Evolutionary conservation across 2,797 vertebrate species (phyloP).

Genomic region (Enoplosus armatus): DNA sequence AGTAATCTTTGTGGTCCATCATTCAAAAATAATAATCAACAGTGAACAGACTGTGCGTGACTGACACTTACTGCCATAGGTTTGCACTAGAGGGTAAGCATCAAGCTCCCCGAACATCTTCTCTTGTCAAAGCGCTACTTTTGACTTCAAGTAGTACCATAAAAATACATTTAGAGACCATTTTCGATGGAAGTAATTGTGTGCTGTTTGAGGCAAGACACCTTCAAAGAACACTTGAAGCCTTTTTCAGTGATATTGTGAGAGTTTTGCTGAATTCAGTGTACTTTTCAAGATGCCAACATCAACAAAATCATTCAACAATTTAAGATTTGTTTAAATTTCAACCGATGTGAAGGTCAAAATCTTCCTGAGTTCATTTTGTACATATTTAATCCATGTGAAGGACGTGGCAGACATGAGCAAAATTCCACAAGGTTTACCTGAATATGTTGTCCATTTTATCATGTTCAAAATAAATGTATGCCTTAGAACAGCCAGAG

Average conservation of each 20-base stretch:
- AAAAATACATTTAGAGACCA: slow-evolving; percentile 49
- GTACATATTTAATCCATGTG: slow-evolving; percentile 71
- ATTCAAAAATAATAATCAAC: slow-evolving; percentile 19
- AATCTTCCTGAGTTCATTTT: slow-evolving; percentile 25
- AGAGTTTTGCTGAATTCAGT: slow-evolving; percentile 43
- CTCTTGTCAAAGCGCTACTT: slow-evolving; percentile 50
- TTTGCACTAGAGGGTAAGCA: slow-evolving; percentile 77
- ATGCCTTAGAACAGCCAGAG: slow-evolving; percentile 59
- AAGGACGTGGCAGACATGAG: slow-evolving; percentile 23
- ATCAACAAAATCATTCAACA: slow-evolving; percentile 30
- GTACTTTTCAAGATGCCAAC: slow-evolving; percentile 31
- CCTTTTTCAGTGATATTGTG: slow-evolving; percentile 46
- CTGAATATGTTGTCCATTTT: slow-evolving; percentile 33
- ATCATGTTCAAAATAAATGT: slow-evolving; percentile 47
- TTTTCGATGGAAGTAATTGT: slow-evolving; percentile 24
- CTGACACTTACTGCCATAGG: slow-evolving; percentile 66
- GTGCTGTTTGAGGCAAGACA: slow-evolving; percentile 52
- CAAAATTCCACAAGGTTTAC: slow-evolving; percentile 18
- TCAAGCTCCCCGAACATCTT: slow-evolving; percentile 40
- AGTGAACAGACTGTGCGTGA: slow-evolving; percentile 62
- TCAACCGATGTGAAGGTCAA: slow-evolving; percentile 25
- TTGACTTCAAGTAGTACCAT: slow-evolving; percentile 52
- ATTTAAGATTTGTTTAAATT: slow-evolving; percentile 40
- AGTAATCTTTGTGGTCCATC: slow-evolving; percentile 67
- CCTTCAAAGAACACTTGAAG: slow-evolving; percentile 61